Base-by-base conservation (phyloP, 2,797 vertebrate genomes). In the Sebastiscus tertius region DNA sequence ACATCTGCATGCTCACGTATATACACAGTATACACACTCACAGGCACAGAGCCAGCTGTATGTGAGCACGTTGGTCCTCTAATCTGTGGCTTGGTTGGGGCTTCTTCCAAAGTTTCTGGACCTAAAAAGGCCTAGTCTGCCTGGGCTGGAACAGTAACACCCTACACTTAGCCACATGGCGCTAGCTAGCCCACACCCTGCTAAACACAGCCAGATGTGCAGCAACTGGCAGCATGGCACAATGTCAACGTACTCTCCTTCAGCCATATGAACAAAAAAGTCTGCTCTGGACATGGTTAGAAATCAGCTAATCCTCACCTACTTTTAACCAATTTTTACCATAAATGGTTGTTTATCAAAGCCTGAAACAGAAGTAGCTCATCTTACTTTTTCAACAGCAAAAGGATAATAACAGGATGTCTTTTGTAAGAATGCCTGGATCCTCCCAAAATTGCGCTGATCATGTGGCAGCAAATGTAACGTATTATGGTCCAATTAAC, bases 101-200 rank as follows among this genome's bases (percentile, higher is more conserved):
- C 81, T 86, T 90, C 84, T 91, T 90, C 89, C 91, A 91, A 83
- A 90, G 77, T 92, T 81, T 77, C 81, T 88, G 86, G 89, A 90
- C 88, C 89, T 85, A 91, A 93, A 94, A 94, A 88, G 84, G 79
- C 89, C 86, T 66, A 75, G 84, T 79, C 75, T 88, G 88, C 88
- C 80, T 90, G 92, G 83, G 90, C 85, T 94, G 92, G 89, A 92
- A 88, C 89, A 93, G 94, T 91, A 93, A 95, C 93, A 95, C 94
- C 94, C 94, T 95, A 92, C 94, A 95, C 91, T 95, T 95, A 95
- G 94, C 92, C 92, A 90, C 90, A 94, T 91, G 93, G 94, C 82
- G 83, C 91, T 86, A 84, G 92, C 87, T 86, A 89, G 90, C 93
- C 93, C 92, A 95, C 93, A 94, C 94, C 94, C 94, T 88, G 91